A percentile compares a stretch with the other conserved stretches of the same genome.
phyloP scores from a whole-genome alignment of 2,113 vertebrate genomes.

The Rhabdornis inornatus region DNA sequence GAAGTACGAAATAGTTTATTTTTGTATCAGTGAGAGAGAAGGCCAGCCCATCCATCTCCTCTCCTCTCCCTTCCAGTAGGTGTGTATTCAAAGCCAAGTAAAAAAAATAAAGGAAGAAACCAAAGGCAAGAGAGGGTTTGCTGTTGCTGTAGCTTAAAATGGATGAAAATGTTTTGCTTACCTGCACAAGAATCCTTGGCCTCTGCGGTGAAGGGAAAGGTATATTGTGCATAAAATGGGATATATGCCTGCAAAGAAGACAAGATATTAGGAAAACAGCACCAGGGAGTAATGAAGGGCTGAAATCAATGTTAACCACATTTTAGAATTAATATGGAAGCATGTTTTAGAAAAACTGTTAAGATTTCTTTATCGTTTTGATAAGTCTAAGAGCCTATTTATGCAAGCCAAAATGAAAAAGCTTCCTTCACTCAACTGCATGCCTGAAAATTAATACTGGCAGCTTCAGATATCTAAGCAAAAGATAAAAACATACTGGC shows the following conservation, averaged over 20 bases:
- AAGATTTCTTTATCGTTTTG: background rate
- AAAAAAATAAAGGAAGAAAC: background rate
- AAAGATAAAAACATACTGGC: background rate
- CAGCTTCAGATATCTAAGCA: background rate
- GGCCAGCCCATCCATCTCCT: background rate
- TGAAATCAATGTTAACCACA: background rate
- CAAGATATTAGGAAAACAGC: background rate
- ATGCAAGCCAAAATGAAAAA: background rate
- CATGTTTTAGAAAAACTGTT: background rate
- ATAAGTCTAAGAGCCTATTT: background rate
- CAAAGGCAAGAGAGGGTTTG: background rate
- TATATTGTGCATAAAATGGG: constrained; percentile 97
- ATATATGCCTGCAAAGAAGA: constrained; percentile 85
- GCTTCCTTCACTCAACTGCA: background rate
- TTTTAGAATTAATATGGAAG: background rate
- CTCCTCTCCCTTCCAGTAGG: background rate
- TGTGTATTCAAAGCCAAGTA: background rate
- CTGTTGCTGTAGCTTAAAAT: background rate
- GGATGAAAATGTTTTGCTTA: constrained; percentile 55
- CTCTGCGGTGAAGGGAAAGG: constrained; percentile 96
- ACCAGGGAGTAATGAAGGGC: background rate
- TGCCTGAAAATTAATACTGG: background rate
- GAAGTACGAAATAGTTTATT: background rate
- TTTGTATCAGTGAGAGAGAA: background rate
- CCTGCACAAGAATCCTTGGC: constrained; percentile 96